Evolutionary conservation across 1,140 invertebrate genomes (phyloP).

Genomic region (Atta texana): DNA sequence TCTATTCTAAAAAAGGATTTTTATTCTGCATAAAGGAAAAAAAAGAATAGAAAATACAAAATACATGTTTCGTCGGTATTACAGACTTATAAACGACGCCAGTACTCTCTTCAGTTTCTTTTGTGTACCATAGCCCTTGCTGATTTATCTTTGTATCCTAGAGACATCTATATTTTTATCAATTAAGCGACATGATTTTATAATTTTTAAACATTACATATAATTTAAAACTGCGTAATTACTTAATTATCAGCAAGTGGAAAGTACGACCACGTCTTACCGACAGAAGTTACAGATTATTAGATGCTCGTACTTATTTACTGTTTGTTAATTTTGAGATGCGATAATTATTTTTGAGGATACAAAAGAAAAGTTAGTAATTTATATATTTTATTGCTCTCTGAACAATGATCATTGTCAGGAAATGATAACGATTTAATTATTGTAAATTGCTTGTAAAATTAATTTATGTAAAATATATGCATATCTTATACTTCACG

Average conservation of each 20-base stretch:
- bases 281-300: background rate
- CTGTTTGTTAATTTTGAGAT: background rate
- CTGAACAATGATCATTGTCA: background rate
- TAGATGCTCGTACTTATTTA: background rate
- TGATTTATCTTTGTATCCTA: background rate
- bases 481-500: background rate
- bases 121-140: background rate
- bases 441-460: slow-evolving; percentile 1
- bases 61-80: no score
- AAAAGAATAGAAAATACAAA: no score
- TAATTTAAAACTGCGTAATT: background rate
- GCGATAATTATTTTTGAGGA: no score
- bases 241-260: background rate
- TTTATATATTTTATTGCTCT: background rate
- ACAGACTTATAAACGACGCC: no score
- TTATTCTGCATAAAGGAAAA: no score
- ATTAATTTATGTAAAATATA: background rate
- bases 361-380: background rate
- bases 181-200: background rate
- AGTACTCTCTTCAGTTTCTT: no score
- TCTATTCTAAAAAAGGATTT: no score
- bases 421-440: background rate
- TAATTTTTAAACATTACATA: background rate
- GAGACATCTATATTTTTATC: background rate
- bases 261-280: background rate